Percentiles rank a stretch among this genome's conserved stretches.
These are phyloP conservation scores for Drosophila neoperkinsi DNA, from an alignment of 2,888 invertebrate species.

Conservation along the genomic window DNA sequence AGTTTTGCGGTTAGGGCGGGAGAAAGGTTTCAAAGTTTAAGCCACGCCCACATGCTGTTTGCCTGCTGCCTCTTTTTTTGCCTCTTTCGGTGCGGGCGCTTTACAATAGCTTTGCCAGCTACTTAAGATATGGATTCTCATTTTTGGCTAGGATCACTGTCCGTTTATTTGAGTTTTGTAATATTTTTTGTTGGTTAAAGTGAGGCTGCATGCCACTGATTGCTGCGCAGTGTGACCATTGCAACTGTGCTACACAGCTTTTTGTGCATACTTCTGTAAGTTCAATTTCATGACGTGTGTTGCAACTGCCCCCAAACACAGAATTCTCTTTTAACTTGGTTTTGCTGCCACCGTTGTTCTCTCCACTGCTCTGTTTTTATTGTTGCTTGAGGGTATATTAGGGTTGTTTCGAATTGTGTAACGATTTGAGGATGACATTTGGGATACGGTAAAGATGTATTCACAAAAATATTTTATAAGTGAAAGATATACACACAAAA, in stretches of 20 bases:
- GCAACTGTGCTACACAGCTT: neutral
- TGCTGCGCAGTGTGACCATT: conserved; percentile 26
- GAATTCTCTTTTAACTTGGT: conserved; percentile 32
- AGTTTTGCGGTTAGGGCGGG: conserved; percentile 59
- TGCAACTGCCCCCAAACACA: conserved; percentile 28
- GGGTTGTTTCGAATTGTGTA: neutral
- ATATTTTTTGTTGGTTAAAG: conserved; percentile 22
- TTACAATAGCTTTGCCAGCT: conserved; percentile 59
- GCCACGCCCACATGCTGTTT: conserved; percentile 46
- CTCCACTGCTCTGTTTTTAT: neutral
- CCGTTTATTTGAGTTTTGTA: neutral
- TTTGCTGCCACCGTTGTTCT: neutral
- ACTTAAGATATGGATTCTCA: conserved; percentile 46
- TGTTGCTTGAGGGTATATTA: neutral
- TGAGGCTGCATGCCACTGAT: conserved; percentile 26
- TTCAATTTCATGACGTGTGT: conserved; percentile 61
- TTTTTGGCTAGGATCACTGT: conserved; percentile 11
- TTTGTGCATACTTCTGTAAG: conserved; percentile 36
- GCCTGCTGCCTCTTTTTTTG: conserved; percentile 22
- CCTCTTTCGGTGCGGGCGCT: conserved; percentile 37
- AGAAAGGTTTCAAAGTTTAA: neutral
- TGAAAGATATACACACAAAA: neutral
- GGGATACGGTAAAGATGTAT: neutral
- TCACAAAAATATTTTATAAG: too few species aligned
- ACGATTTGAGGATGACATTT: neutral